These are phyloP conservation scores for Polylopha cassiicola DNA, from an alignment of 2,888 invertebrate genomes.

Conservation along the genomic window DNA sequence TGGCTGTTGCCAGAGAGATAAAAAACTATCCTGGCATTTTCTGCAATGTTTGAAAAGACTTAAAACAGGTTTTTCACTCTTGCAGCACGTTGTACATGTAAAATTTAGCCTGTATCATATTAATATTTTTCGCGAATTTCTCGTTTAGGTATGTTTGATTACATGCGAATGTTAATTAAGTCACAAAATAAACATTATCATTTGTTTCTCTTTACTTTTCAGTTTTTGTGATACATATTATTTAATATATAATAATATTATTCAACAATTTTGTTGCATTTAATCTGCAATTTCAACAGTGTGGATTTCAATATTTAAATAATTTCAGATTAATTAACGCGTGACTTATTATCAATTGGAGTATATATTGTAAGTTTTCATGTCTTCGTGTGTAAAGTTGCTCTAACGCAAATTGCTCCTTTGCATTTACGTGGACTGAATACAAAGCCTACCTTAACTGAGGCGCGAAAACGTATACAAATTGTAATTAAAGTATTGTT, in stretches of 20 bases:
- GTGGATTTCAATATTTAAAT: too few species aligned
- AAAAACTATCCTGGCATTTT: slow-evolving; percentile 15
- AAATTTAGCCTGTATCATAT: too few species aligned
- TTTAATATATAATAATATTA: too few species aligned
- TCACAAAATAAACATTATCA: too few species aligned
- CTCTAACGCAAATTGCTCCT: slow-evolving; percentile 37
- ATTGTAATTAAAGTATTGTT: slow-evolving; percentile 36
- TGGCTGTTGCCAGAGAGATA: slow-evolving; percentile 13
- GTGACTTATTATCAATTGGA: neutral
- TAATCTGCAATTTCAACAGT: too few species aligned
- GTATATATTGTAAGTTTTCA: slow-evolving; percentile 14
- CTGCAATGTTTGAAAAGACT: slow-evolving; percentile 8
- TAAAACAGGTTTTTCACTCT: slow-evolving; percentile 4
- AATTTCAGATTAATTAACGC: too few species aligned
- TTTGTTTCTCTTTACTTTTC: too few species aligned
- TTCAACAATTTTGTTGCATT: too few species aligned
- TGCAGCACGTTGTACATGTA: slow-evolving; percentile 5
- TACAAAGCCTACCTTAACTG: slow-evolving; percentile 33
- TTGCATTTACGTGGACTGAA: slow-evolving; percentile 31
- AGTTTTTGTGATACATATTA: too few species aligned
- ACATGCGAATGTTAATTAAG: too few species aligned
- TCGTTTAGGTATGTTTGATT: too few species aligned
- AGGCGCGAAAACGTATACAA: slow-evolving; percentile 35
- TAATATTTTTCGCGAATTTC: too few species aligned
- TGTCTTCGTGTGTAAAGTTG: slow-evolving; percentile 31